Evolutionary conservation across 2,888 invertebrate genomes (phyloP), one percentile per base, ranked within the genome.

Genomic region (Anarsia innoxiella): DNA sequence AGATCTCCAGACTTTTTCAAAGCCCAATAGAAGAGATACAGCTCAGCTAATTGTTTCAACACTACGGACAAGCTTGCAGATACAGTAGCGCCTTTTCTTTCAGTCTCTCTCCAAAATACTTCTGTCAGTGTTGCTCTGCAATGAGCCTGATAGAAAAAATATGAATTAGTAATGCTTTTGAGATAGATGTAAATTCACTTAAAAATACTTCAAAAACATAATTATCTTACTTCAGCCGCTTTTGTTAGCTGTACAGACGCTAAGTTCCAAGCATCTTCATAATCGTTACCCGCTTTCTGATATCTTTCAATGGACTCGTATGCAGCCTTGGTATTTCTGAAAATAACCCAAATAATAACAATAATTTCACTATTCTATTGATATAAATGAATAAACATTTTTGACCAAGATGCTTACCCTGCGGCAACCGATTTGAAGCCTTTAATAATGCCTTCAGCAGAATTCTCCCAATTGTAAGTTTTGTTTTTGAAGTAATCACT

Each of bases 201-300:
- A n/a, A n/a, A n/a, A n/a, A n/a, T n/a, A n/a, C n/a, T n/a, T n/a
- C n/a, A n/a, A n/a, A n/a, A n/a, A n/a, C n/a, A n/a, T n/a, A n/a
- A n/a, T n/a, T n/a, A n/a, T n/a, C 32, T 59, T 78, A 93, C 93
- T 83, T 94, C 93, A 25, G 96, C 93, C 10, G 95, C 94, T 45
- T 90, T 88, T 0, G 91, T 90, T 5, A 97, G 78, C 63, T 93
- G 92, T 36, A 96, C 91, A 0, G 95, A 93, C 4, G 92, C 89
- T 47, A 88, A 73, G 66, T 97, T 96, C 90, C 95, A 95, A 0
- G 96, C 94, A 45, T 93, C 91, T 66, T 95, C 94, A 6, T 87
- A 86, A 4, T 88, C 74, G 40, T 86, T 61, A 2, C 95, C 95
- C 34, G 79, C 77, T 36, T 74, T 82, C 10, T 90, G 87, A 42